These are phyloP conservation scores for Mastigias papua DNA, from an alignment of 30 jellyfish, hydroid and myxozoan genomes.

Conservation along the genomic window DNA sequence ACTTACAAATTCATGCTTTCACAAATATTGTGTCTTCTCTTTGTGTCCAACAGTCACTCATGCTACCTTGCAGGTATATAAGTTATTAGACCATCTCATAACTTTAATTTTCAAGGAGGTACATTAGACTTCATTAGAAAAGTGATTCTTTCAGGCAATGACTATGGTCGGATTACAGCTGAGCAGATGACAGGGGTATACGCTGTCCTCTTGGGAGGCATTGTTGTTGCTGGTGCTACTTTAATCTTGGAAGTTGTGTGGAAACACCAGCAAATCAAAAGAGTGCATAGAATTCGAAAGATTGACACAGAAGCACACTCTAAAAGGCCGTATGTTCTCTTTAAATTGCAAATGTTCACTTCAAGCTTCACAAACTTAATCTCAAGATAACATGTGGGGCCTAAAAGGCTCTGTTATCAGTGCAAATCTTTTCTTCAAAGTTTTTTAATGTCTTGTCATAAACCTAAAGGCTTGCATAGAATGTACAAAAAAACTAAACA, in stretches of 20 bases:
- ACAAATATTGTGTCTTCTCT: not conserved
- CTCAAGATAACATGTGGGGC: too few species aligned
- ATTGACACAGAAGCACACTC: not conserved
- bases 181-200: conserved; percentile 63
- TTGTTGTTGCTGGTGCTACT: conserved; percentile 19
- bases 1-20: too few species aligned
- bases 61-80: too few species aligned
- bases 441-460: too few species aligned
- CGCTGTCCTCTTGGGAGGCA: conserved; percentile 54
- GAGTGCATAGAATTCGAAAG: not conserved
- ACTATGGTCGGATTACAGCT: conserved; percentile 48
- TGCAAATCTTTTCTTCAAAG: too few species aligned
- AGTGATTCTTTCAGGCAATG: not conserved
- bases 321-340: not conserved
- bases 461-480: too few species aligned
- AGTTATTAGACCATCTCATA: too few species aligned
- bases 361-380: not conserved
- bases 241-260: conserved; percentile 30
- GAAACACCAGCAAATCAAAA: conserved; percentile 4
- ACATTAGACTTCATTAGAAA: too few species aligned
- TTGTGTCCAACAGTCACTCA: too few species aligned
- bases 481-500: too few species aligned
- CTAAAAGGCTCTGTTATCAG: too few species aligned
- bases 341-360: not conserved
- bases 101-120: too few species aligned